phyloP scores from a whole-genome alignment of 1,140 invertebrate species.

The Orius laevigatus region DNA sequence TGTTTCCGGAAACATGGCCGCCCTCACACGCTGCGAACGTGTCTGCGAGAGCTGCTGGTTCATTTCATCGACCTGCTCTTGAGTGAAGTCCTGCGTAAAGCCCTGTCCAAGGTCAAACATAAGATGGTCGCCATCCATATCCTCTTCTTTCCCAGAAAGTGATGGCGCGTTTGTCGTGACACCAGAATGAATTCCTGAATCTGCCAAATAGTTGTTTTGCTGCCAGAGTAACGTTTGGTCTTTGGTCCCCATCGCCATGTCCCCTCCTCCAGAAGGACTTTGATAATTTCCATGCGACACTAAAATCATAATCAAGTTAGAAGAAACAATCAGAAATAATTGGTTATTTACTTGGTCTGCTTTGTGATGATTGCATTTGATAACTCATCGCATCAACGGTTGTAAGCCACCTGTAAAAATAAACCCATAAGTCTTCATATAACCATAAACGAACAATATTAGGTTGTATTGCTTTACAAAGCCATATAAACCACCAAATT shows the following conservation, averaged over 20 bases:
- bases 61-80: constrained; percentile 81
- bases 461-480: too few species aligned
- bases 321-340: too few species aligned
- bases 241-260: constrained; percentile 64
- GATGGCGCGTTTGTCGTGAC: constrained; percentile 85
- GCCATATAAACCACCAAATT: too few species aligned
- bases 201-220: constrained; percentile 33
- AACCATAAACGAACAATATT: too few species aligned
- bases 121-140: constrained; percentile 65
- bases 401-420: constrained; percentile 1
- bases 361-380: constrained; percentile 12
- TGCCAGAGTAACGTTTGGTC: constrained; percentile 59
- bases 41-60: constrained; percentile 91
- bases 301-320: too few species aligned
- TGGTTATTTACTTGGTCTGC: constrained; percentile 9
- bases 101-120: constrained; percentile 86
- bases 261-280: too few species aligned
- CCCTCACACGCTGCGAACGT: constrained; percentile 83
- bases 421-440: not conserved
- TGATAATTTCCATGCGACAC: constrained; percentile 75
- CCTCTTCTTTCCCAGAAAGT: constrained; percentile 68
- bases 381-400: constrained; percentile 7
- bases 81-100: constrained; percentile 76
- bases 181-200: constrained; percentile 92
- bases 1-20: constrained; percentile 97